phyloP scores from a whole-genome alignment of 2,888 invertebrate genomes.

The Sussaba pulchella region DNA sequence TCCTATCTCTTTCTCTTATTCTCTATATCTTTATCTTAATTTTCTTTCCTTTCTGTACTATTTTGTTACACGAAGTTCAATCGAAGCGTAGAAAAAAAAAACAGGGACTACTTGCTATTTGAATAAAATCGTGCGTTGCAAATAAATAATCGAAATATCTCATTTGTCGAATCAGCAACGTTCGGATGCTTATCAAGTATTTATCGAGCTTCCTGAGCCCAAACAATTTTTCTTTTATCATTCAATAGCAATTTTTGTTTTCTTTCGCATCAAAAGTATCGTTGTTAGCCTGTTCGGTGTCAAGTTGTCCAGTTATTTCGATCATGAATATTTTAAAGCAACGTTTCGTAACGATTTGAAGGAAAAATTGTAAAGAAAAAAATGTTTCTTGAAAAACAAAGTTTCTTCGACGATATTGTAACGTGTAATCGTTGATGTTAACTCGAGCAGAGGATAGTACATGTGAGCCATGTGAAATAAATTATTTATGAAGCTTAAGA shows the following conservation, averaged over 20 bases:
- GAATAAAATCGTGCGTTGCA: constrained; percentile 1
- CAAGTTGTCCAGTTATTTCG: not conserved
- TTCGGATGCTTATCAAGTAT: not conserved
- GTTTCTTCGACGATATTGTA: constrained; percentile 39
- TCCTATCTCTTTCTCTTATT: not conserved
- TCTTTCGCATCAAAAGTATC: not conserved
- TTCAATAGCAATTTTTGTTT: not conserved
- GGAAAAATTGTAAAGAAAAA: constrained; percentile 19
- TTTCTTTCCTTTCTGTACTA: constrained; percentile 48
- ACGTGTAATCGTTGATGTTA: constrained; percentile 68
- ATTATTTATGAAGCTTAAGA: constrained; percentile 74
- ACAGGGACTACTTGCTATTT: constrained; percentile 1
- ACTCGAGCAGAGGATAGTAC: constrained; percentile 70
- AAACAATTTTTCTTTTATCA: not conserved
- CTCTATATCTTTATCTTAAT: constrained; percentile 1
- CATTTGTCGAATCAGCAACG: not conserved
- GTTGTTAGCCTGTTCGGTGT: not conserved
- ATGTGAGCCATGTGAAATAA: constrained; percentile 79
- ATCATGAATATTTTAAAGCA: constrained; percentile 14
- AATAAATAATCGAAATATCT: not conserved
- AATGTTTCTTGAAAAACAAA: constrained; percentile 15
- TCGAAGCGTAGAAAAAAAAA: constrained; percentile 12
- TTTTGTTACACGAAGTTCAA: constrained; percentile 55
- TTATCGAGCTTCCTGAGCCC: not conserved
- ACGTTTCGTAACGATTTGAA: too few species aligned